Evolutionary conservation across 2,113 vertebrate species (phyloP), one percentile per base, ranked within the genome.

Genomic region (Rhineura floridana): DNA sequence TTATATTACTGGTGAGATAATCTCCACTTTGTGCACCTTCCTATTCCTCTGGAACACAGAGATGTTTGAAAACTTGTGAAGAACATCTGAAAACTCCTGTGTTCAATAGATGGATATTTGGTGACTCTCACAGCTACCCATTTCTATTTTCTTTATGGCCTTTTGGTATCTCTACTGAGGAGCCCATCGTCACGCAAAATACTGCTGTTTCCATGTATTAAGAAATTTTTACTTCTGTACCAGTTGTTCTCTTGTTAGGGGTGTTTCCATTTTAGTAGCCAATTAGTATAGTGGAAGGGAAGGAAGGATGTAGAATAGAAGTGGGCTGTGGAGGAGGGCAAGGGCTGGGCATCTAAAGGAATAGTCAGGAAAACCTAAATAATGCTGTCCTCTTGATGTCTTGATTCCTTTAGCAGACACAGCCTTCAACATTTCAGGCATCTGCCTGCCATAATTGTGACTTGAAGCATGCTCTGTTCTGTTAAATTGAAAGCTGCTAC

Each of bases 1-100:
- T n/a, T 92, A 48, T 12, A 0, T 83, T 92, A 86, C 52, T 91
- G 39, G 15, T 67, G 46, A 67, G 42, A 78, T 62, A 50, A 28
- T 69, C 67, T 10, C 42, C 8, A 46, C 62, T 48, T 67, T 13
- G 23, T 28, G 23, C 44, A 8, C n/a, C 15, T 23, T 77, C 30
- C 46, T 77, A 50, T 4, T 48, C 15, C 33, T 19, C 33, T 52
- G 50, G 76, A 11, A 19, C 21, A 15, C 19, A n/a, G 46, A 78
- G 30, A 78, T 48, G 46, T 72, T 30, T 78, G 28, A 48, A 76
- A n/a, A 52, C 13, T 33, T 33, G 30, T 67, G 23, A 63, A 63
- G 17, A 63, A 63, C 23, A 25, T 63, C 62, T 63, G 62, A 63
- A 63, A 63, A 25, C 4, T 39, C 48, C 48, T 17, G 76, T 78